Evolutionary conservation across 2,888 invertebrate genomes (phyloP).

Genomic region (Ferrisia virgata): DNA sequence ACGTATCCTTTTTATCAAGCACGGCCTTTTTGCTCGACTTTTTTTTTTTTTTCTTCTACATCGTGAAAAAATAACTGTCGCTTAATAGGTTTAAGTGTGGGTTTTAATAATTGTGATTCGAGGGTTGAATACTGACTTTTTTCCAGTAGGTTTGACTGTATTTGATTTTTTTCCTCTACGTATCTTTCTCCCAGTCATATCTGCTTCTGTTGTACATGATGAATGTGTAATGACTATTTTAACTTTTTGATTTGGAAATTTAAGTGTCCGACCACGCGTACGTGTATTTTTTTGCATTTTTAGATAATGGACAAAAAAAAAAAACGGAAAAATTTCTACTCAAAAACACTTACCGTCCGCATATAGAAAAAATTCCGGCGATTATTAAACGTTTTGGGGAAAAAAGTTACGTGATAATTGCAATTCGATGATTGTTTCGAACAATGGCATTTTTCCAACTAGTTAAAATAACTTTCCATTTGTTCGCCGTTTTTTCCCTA

Average conservation of each 20-base stretch:
- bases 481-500: background rate
- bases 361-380: background rate
- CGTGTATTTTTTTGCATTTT: background rate
- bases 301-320: background rate
- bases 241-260: background rate
- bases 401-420: background rate
- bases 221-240: background rate
- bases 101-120: background rate
- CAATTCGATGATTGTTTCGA: background rate
- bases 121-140: background rate
- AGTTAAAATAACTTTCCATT: background rate
- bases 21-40: background rate
- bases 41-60: background rate
- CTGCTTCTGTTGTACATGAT: background rate
- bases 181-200: background rate
- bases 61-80: background rate
- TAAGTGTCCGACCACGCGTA: background rate
- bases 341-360: background rate
- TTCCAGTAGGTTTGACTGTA: background rate
- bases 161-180: background rate
- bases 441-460: background rate
- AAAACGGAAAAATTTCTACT: background rate
- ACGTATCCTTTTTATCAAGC: slow-evolving; percentile 13
- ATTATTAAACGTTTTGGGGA: background rate
- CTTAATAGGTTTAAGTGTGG: background rate